Percentiles rank a stretch among this genome's conserved stretches.
These are phyloP conservation scores for Thalassaphorura encarpata DNA, from an alignment of 1,140 invertebrate species.

Conservation along the genomic window DNA sequence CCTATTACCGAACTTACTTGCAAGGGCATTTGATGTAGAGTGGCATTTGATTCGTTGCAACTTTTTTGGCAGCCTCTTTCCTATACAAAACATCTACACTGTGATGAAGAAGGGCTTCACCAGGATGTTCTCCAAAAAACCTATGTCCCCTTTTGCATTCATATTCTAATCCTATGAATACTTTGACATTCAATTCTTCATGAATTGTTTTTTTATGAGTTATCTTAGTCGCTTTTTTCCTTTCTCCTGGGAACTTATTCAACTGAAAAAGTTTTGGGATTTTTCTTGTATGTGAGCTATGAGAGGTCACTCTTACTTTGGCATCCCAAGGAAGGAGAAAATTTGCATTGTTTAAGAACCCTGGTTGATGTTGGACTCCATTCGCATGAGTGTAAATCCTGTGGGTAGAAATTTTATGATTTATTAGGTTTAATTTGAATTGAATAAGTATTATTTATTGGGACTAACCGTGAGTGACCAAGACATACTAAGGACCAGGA, in stretches of 20 bases:
- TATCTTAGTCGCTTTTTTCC: conserved; percentile 10
- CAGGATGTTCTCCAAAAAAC: conserved; percentile 85
- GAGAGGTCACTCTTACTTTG: conserved; percentile 51
- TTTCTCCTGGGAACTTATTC: conserved; percentile 14
- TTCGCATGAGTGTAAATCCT: conserved; percentile 35
- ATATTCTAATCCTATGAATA: conserved; percentile 94
- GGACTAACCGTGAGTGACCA: conserved; percentile 57
- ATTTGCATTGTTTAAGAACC: conserved; percentile 78
- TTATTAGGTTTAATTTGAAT: not conserved
- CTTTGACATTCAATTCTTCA: conserved; percentile 69
- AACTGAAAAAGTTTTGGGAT: too few species aligned
- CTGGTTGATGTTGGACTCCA: conserved; percentile 49
- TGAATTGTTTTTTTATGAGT: too few species aligned
- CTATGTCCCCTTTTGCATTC: conserved; percentile 91
- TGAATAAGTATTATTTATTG: not conserved
- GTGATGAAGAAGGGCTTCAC: conserved; percentile 46
- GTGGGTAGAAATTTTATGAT: not conserved
- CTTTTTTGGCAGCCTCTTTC: conserved; percentile 72
- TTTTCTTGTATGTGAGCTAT: too few species aligned
- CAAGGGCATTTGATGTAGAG: conserved; percentile 81
- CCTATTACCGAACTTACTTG: conserved; percentile 44
- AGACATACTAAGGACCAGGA: conserved; percentile 88
- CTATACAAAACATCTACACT: conserved; percentile 52
- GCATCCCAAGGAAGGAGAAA: conserved; percentile 88
- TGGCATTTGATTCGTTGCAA: conserved; percentile 79